Percentiles rank a stretch among this genome's conserved stretches.
Evolutionary conservation across 2,888 invertebrate species (phyloP).

Genomic region (Phania funesta): DNA sequence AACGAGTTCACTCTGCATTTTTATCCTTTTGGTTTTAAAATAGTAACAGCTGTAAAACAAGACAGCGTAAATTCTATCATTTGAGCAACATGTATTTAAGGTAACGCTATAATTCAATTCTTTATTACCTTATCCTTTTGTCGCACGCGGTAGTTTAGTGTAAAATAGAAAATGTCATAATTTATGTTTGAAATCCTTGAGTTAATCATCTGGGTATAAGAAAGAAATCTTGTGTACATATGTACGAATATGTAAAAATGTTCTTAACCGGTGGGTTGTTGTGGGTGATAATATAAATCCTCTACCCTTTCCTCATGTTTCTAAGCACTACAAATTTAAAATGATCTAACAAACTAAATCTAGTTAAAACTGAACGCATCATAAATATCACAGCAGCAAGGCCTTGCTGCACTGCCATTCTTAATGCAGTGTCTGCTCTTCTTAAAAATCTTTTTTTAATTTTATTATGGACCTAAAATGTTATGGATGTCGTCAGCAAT

Average conservation of each 20-base stretch:
- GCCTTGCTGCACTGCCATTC: background rate
- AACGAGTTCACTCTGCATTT: too few relatives aligned
- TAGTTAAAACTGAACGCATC: background rate
- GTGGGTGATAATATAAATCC: conserved; percentile 36
- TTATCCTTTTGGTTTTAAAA: too few relatives aligned
- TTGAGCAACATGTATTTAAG: too few relatives aligned
- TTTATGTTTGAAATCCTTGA: conserved; percentile 3
- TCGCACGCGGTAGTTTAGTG: too few relatives aligned
- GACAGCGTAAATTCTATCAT: too few relatives aligned
- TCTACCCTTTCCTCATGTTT: background rate
- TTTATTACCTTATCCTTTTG: too few relatives aligned
- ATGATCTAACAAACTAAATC: conserved; percentile 26
- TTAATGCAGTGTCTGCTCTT: background rate
- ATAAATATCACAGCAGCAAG: background rate
- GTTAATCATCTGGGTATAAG: background rate
- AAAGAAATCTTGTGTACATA: too few relatives aligned
- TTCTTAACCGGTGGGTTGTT: conserved; percentile 1
- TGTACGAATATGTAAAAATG: background rate
- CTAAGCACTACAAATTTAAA: background rate
- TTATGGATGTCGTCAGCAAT: conserved; percentile 2
- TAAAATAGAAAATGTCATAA: background rate
- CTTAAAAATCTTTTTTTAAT: background rate
- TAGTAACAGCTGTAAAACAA: too few relatives aligned
- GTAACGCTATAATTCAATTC: too few relatives aligned
- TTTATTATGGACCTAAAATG: background rate